Conservation (phyloP, 2,888 invertebrate genomes). For the Agrilus mali region DNA sequence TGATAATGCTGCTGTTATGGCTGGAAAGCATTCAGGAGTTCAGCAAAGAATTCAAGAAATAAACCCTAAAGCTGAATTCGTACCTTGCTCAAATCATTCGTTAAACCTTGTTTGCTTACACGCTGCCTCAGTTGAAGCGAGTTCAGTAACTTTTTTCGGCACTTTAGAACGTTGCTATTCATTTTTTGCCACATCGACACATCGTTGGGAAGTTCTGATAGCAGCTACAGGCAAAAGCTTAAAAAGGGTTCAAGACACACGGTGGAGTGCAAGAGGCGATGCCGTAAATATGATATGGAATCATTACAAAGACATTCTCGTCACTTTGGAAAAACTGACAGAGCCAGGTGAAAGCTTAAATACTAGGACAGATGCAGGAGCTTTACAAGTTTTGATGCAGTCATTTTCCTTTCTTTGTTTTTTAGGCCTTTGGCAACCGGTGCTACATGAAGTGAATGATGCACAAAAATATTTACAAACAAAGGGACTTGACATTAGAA, state of each 20-base stretch:
- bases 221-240: constrained; percentile 13
- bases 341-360: constrained; percentile 9
- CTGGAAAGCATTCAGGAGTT: constrained; percentile 9
- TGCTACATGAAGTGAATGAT: constrained; percentile 5
- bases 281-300: constrained; percentile 1
- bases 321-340: constrained; percentile 11
- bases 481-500: constrained; percentile 3
- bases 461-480: constrained; percentile 10
- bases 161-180: constrained; percentile 10
- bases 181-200: constrained; percentile 14
- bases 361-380: constrained; percentile 8
- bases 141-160: constrained; percentile 13
- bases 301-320: constrained; percentile 9
- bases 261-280: constrained; percentile 8
- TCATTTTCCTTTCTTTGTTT: constrained; percentile 10
- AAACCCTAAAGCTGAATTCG: constrained; percentile 12
- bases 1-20: constrained; percentile 16
- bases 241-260: constrained; percentile 11
- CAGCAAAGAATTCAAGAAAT: constrained; percentile 12
- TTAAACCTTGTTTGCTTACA: constrained; percentile 14
- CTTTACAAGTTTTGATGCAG: constrained; percentile 5
- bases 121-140: constrained; percentile 12
- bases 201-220: constrained; percentile 13
- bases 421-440: constrained; percentile 6
- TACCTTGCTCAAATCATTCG: constrained; percentile 8